phyloP scores from a whole-genome alignment of 2,888 invertebrate genomes.

The Ephialtes manifestator region DNA sequence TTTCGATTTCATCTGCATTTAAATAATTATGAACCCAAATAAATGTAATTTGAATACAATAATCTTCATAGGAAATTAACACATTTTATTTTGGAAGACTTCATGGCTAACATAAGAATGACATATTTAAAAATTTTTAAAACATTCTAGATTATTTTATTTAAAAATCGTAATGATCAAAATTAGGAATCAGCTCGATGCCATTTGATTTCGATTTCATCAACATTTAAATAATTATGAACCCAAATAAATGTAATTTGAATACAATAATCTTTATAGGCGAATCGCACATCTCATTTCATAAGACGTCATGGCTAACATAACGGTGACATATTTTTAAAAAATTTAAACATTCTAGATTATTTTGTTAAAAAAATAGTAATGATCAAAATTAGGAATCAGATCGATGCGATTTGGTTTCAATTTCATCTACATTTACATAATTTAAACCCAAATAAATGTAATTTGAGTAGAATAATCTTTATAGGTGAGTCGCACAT shows the following conservation, averaged over 20 bases:
- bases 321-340: conserved; percentile 9
- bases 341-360: neutral
- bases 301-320: neutral
- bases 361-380: neutral
- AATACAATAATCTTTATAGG: neutral
- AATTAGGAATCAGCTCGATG: neutral
- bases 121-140: no score
- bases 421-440: neutral
- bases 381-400: neutral
- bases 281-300: neutral
- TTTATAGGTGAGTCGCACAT: neutral
- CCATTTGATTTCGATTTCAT: neutral
- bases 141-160: neutral
- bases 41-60: neutral
- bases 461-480: neutral
- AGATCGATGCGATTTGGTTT: neutral
- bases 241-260: neutral
- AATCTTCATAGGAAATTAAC: neutral
- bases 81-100: neutral
- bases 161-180: neutral
- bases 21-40: neutral
- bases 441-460: neutral
- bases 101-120: neutral
- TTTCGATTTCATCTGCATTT: neutral
- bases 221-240: neutral